Base-by-base conservation (phyloP, 2,888 invertebrate genomes). In the Nipponacmea schrenckii region DNA sequence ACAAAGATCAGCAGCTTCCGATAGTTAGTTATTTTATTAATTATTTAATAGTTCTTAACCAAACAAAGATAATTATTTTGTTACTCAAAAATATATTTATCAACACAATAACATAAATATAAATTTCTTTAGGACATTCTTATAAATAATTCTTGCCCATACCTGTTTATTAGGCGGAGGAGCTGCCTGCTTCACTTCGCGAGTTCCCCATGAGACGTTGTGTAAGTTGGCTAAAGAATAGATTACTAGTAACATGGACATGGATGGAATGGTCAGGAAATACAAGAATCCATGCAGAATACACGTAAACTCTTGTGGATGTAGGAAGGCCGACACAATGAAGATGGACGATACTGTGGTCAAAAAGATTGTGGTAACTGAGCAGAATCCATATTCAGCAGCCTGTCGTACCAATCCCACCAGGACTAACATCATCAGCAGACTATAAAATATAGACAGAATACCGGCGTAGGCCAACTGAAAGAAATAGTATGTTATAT, bases 371-470 rank as follows among this genome's bases (percentile, higher is more conserved):
- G 98, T 96, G 31, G 98, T 97, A 0, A 98, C 98, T 39, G 97
- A 97, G 70, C 97, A 85, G 64, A 82, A 76, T 14, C 98, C 97
- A 91, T 98, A 97, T 92, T 97, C 96, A 76, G 96, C 95, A 85
- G 98, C 92, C 90, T 98, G 98, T 45, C 98, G 92, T 0, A 98
- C 96, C 0, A 98, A 97, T 92, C 98, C 98, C 68, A 98, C 98
- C 82, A 98, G 95, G 44, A 99, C 98, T 79, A 98, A 96, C 96
- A 98, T 98, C 98, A 98, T 98, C 82, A 98, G 94, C 90, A 98
- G 91, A 31, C 97, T 97, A 89, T 98, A 98, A 12, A 94, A 93
- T 17, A 97, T 97, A 17, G 97, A 97, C 79, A 98, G 90, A 80
- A 98, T 94, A 90, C 97, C 97, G 3, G 98, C 98, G 71, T 96